Evolutionary conservation across 2,113 vertebrate species (phyloP).

Genomic region (Amblyornis subalaris): DNA sequence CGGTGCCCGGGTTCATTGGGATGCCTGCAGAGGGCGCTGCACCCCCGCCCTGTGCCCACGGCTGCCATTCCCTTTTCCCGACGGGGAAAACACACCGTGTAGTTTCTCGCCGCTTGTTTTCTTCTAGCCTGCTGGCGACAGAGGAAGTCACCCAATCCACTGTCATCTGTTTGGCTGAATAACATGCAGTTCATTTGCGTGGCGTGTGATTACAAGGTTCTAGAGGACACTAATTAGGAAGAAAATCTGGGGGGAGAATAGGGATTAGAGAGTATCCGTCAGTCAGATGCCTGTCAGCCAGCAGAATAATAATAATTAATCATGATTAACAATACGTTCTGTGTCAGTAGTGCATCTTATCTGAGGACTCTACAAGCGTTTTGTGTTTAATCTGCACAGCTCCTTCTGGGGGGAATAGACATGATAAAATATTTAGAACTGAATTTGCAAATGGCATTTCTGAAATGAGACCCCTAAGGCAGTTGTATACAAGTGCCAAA

Average conservation of each 20-base stretch:
- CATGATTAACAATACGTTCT: neutral
- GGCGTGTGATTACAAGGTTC: constrained; percentile 39
- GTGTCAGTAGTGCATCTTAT: constrained; percentile 22
- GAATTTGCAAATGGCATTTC: constrained; percentile 30
- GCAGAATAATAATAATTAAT: constrained; percentile 37
- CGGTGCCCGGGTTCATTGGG: neutral
- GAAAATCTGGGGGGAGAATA: constrained; percentile 33
- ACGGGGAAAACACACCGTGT: neutral
- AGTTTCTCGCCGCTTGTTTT: neutral
- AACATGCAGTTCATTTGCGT: neutral
- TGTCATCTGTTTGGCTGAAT: neutral
- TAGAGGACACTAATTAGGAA: constrained; percentile 44
- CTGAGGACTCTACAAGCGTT: neutral
- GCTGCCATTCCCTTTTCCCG: neutral
- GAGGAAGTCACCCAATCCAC: neutral
- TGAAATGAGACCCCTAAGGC: constrained; percentile 9
- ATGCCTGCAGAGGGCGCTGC: constrained; percentile 62
- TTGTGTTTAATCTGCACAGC: neutral
- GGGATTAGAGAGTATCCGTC: constrained; percentile 18
- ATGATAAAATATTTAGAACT: constrained; percentile 20
- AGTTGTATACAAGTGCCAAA: neutral
- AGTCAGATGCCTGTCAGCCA: constrained; percentile 14
- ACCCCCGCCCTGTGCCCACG: neutral
- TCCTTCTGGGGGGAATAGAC: constrained; percentile 15
- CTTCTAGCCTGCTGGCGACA: neutral